Base-by-base conservation (phyloP, 2,888 invertebrate genomes). In the Chydorus sphaericus region DNA sequence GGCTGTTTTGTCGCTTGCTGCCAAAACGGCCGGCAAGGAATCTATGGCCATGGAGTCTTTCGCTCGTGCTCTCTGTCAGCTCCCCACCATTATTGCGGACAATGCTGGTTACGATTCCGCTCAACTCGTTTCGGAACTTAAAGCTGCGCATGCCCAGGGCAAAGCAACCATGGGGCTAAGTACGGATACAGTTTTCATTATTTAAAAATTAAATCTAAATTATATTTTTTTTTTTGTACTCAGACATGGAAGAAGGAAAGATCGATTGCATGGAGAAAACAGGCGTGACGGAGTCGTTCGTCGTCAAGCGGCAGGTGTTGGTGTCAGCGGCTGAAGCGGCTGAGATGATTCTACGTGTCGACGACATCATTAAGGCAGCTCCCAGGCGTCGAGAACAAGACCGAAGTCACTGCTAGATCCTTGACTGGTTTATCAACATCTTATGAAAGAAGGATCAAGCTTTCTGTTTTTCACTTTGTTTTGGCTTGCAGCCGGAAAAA, bases 91-190 rank as follows among this genome's bases (percentile, higher is more conserved):
- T 56, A 96, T 99, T 61, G 93, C 96, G 36, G 98, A 99, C 71
- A 99, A 99, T 73, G 98, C 91, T 58, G 98, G 98, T 58, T 94
- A 88, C 69, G 98, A 99, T 75, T 93, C 94, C 48, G 90, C 96
- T 1, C 91, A 96, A 65, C 77, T 96, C 60, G 77, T 98, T 56
- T 84, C 92, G n/a, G 81, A 91, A 63, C 76, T 99, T 59, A 75
- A 93, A 61, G 96, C 98, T 8, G 79, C 81, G 8, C 97, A 99
- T 70, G 84, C 86, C 37, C 80, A 83, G 63, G 89, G 88, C 53
- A 79, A 85, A 59, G 70, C 69, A 61, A 82, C 84, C 2, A 77
- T 77, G 72, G 93, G 93, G 52, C 75, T 93, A 14, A 79, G 86
- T 86, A 66, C 73, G 77, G 68, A 44, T 16, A 14, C 54, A 39